Percentiles rank a stretch among this genome's conserved stretches.
Conservation (phyloP, 2,797 vertebrate species). For the Odontamblyopus lacepedii region DNA sequence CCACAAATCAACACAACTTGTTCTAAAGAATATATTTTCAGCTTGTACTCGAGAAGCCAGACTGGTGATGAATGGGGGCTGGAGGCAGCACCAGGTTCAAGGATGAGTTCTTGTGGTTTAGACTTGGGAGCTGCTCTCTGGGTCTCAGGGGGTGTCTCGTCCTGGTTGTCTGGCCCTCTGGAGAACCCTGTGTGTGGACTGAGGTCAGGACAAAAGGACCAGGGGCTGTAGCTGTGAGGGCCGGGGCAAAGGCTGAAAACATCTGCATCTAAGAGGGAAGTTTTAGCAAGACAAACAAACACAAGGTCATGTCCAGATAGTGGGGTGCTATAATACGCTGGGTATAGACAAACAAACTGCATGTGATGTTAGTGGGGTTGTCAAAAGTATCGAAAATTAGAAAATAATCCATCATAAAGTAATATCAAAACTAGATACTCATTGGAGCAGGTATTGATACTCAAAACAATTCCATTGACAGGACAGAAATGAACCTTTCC, state of each 20-base stretch:
- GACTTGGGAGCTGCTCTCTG: neutral
- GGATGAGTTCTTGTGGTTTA: neutral
- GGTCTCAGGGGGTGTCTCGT: neutral
- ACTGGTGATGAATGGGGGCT: neutral
- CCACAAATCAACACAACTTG: neutral
- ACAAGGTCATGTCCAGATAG: neutral
- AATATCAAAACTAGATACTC: no score
- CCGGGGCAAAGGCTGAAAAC: neutral
- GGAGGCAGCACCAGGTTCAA: neutral
- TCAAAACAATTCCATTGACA: no score
- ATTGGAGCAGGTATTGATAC: no score
- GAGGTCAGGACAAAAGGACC: neutral
- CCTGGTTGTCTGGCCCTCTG: neutral
- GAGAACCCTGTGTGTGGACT: neutral
- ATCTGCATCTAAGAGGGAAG: neutral
- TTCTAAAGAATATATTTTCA: neutral
- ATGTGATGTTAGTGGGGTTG: neutral
- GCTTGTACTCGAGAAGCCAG: neutral
- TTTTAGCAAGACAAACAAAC: neutral
- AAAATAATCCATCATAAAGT: no score
- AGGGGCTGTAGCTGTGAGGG: neutral
- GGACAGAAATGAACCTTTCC: no score
- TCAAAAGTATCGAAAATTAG: no score
- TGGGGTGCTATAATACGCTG: neutral
- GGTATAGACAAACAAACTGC: neutral